Conservation (phyloP, 2,113 vertebrate genomes). For the Okapia johnstoni region DNA sequence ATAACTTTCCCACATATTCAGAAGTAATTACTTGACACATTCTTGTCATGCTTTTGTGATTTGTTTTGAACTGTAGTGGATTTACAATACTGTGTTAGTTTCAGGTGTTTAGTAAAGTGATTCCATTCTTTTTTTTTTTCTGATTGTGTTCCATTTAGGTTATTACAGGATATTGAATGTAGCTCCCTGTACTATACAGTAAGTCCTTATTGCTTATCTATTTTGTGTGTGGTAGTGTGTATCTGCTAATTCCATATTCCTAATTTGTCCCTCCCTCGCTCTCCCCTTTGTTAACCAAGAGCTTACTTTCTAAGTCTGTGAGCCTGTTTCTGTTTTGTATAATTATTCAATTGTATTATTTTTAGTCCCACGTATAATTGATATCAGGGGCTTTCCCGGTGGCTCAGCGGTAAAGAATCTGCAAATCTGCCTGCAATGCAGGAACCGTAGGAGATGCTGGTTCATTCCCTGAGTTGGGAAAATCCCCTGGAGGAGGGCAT, state of each 20-base stretch:
- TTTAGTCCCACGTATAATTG: not conserved
- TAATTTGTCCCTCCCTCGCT: not conserved
- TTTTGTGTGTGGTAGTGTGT: not conserved
- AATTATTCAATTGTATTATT: not conserved
- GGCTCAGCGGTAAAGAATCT: not conserved
- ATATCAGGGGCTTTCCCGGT: not conserved
- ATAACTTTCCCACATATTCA: not conserved
- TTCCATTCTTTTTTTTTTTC: not conserved
- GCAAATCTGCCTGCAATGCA: not conserved
- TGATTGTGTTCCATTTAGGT: not conserved
- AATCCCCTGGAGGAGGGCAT: not conserved
- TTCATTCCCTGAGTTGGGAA: not conserved
- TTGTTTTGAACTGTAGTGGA: not conserved
- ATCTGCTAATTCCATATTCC: not conserved
- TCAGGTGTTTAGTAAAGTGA: not conserved
- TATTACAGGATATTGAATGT: not conserved
- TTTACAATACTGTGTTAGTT: not conserved
- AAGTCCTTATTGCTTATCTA: not conserved
- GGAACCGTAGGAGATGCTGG: not conserved
- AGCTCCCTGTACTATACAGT: not conserved
- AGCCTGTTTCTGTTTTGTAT: not conserved
- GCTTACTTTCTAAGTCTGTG: not conserved
- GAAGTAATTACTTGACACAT: not conserved
- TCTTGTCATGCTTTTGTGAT: not conserved
- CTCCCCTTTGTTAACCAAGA: not conserved